Evolutionary conservation across 2,888 invertebrate genomes (phyloP).

Genomic region (Diloba caeruleocephala): DNA sequence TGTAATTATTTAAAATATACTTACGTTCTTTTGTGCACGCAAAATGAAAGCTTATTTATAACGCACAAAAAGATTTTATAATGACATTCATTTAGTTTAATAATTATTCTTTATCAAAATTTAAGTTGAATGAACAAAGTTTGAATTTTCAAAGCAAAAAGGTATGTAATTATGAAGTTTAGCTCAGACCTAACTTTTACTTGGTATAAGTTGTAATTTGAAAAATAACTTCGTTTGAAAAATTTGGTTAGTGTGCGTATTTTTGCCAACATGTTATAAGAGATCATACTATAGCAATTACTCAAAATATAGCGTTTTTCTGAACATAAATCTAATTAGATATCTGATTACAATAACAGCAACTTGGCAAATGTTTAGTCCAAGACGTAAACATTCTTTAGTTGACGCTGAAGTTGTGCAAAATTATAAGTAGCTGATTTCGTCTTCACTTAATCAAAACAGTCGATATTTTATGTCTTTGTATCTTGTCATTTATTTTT

Average conservation of each 20-base stretch:
- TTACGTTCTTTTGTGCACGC: background rate
- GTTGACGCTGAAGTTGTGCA: too few species aligned
- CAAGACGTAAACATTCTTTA: too few species aligned
- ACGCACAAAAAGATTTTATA: conserved; percentile 20
- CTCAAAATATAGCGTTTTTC: too few species aligned
- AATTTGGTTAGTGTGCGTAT: conserved; percentile 34
- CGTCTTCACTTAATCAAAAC: too few species aligned
- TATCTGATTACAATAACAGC: too few species aligned
- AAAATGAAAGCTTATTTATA: background rate
- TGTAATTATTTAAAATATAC: background rate
- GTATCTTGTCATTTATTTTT: too few species aligned
- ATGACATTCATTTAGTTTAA: conserved; percentile 35
- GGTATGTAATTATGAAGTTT: conserved; percentile 56
- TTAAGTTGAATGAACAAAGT: conserved; percentile 50
- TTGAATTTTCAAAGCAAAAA: conserved; percentile 51
- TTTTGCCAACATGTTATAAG: too few species aligned
- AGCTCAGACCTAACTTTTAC: conserved; percentile 42
- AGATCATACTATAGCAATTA: too few species aligned
- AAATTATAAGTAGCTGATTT: too few species aligned
- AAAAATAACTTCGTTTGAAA: conserved; percentile 47
- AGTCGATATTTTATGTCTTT: too few species aligned
- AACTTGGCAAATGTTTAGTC: too few species aligned
- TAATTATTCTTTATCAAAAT: conserved; percentile 42
- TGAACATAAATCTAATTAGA: too few species aligned
- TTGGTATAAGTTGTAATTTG: conserved; percentile 41